Evolutionary conservation across 2,113 vertebrate species (phyloP).

Genomic region (Pogonocichla stellata): DNA sequence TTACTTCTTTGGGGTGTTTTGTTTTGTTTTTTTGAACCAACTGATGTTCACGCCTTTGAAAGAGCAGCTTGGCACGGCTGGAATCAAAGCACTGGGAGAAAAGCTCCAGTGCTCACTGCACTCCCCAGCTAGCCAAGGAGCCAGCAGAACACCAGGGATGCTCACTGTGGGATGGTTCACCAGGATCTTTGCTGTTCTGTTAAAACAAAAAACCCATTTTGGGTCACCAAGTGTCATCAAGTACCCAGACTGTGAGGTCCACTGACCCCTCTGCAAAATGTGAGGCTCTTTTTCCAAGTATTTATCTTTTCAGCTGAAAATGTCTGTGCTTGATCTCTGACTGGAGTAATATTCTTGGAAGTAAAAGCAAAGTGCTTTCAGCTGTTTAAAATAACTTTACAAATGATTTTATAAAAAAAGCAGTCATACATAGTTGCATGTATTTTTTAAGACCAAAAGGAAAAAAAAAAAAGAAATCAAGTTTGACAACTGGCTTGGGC

Average conservation of each 20-base stretch:
- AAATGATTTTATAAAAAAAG: neutral
- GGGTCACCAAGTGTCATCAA: neutral
- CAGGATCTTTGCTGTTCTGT: neutral
- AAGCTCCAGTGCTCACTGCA: neutral
- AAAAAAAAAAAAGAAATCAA: neutral
- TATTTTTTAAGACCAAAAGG: neutral
- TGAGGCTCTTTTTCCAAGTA: neutral
- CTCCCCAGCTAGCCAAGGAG: neutral
- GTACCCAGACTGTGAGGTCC: neutral
- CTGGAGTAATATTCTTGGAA: neutral
- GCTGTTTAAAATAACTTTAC: constrained; percentile 11
- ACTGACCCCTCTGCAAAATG: neutral
- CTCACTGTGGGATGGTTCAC: accelerated
- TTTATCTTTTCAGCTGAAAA: neutral
- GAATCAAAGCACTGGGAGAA: neutral
- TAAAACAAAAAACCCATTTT: neutral
- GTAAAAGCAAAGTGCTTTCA: constrained; percentile 15
- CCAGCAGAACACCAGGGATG: neutral
- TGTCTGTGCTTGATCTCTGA: neutral
- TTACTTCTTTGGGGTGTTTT: neutral
- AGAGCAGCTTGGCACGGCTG: neutral
- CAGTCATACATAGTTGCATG: neutral
- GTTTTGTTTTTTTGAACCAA: too few species aligned
- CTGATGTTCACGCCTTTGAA: neutral
- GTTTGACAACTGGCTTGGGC: neutral